phyloP scores from a whole-genome alignment of 2,113 vertebrate genomes.

The Saguinus midas region DNA sequence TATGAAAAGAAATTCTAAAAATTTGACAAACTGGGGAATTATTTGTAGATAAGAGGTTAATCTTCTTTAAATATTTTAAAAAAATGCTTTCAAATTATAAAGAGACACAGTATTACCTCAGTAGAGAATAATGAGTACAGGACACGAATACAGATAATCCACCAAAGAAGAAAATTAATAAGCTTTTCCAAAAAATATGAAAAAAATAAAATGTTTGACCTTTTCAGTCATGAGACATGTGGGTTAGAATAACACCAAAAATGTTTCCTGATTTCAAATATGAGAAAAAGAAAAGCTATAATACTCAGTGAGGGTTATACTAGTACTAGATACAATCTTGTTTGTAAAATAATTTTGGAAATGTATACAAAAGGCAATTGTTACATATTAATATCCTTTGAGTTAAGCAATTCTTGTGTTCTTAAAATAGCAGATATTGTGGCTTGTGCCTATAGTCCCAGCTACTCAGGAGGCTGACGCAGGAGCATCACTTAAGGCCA shows the following conservation, averaged over 20 bases:
- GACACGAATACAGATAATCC: background rate
- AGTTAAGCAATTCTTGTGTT: background rate
- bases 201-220: background rate
- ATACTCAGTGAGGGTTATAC: background rate
- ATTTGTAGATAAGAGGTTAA: background rate
- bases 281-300: background rate
- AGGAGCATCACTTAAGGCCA: too few relatives aligned
- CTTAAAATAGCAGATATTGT: background rate
- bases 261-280: background rate
- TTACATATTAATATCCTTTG: background rate
- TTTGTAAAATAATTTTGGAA: conserved; percentile 5
- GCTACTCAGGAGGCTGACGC: too few relatives aligned
- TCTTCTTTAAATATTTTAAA: background rate
- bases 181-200: background rate
- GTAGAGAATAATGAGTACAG: background rate
- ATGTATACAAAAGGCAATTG: background rate
- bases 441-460: too few relatives aligned
- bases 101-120: background rate
- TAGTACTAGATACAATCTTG: background rate
- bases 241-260: background rate
- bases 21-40: conserved; percentile 3
- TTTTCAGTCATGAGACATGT: conserved; percentile 1
- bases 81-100: conserved; percentile 1
- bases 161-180: background rate
- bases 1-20: background rate